phyloP scores from a whole-genome alignment of 2,797 vertebrate genomes.

The Hipposideros larvatus region DNA sequence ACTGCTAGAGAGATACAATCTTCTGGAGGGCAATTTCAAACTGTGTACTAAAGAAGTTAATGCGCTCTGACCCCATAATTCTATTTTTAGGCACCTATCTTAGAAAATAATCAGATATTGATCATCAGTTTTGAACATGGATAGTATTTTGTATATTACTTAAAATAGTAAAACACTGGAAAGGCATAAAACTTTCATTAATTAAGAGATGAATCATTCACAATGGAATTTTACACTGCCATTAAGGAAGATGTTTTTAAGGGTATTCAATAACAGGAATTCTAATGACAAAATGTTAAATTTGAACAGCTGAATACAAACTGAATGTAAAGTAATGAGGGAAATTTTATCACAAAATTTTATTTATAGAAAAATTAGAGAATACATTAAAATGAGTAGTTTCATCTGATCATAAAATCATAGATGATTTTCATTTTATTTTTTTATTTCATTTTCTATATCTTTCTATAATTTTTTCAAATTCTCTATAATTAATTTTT shows the following conservation, averaged over 20 bases:
- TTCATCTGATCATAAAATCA: not conserved
- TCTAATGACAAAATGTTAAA: not conserved
- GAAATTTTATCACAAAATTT: not conserved
- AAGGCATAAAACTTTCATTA: not conserved
- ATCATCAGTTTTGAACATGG: not conserved
- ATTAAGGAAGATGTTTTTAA: not conserved
- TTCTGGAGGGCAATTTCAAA: not conserved
- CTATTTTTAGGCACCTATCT: not conserved
- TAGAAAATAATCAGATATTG: not conserved
- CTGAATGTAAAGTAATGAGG: not conserved
- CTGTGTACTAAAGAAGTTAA: not conserved
- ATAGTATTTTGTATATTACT: not conserved
- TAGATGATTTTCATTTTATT: not conserved
- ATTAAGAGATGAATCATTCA: not conserved
- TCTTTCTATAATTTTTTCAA: not conserved
- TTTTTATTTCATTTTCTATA: not conserved
- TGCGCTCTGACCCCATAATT: not conserved
- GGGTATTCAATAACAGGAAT: not conserved
- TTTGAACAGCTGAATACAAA: not conserved
- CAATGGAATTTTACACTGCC: not conserved
- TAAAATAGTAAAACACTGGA: not conserved
- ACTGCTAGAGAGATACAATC: not conserved
- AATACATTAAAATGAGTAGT: not conserved
- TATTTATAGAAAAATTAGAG: not conserved
- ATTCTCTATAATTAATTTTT: slow-evolving; percentile 17